phyloP scores from a whole-genome alignment of 2,888 invertebrate genomes.

The Caenorhabditis sp. region DNA sequence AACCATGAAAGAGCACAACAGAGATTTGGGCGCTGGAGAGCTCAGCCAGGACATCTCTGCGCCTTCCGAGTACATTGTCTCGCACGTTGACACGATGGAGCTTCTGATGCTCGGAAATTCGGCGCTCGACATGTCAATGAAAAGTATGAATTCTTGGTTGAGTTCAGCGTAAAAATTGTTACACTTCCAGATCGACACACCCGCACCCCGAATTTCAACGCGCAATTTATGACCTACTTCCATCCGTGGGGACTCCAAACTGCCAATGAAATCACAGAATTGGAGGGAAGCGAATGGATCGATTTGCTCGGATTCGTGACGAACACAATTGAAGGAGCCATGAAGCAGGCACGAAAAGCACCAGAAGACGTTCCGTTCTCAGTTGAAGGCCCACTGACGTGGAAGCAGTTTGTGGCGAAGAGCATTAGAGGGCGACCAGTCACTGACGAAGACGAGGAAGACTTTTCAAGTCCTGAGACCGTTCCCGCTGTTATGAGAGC shows the following conservation, averaged over 20 bases:
- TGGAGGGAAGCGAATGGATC: constrained; percentile 52
- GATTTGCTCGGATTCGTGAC: constrained; percentile 38
- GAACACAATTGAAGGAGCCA: constrained; percentile 60
- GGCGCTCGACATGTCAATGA: constrained; percentile 54
- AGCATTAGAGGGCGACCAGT: constrained; percentile 33
- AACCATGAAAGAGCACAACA: constrained; percentile 40
- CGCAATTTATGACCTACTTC: constrained; percentile 62
- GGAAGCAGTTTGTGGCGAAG: constrained; percentile 94
- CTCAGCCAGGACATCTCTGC: constrained; percentile 27
- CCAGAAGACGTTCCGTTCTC: not conserved
- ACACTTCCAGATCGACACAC: no score
- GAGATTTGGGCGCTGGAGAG: constrained; percentile 15
- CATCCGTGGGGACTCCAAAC: constrained; percentile 76
- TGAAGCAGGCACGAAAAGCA: constrained; percentile 44
- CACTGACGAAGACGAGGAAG: constrained; percentile 56
- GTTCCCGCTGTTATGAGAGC: constrained; percentile 80
- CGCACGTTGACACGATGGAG: constrained; percentile 67
- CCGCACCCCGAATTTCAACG: no score
- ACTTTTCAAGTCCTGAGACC: constrained; percentile 80
- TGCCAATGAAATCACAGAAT: constrained; percentile 69
- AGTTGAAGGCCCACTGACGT: constrained; percentile 95
- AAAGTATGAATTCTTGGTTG: no score
- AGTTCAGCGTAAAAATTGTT: no score
- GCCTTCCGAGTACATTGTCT: constrained; percentile 64
- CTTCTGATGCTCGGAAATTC: constrained; percentile 65